phyloP scores from a whole-genome alignment of 2,113 vertebrate species.

The Chroicocephalus ridibundus region DNA sequence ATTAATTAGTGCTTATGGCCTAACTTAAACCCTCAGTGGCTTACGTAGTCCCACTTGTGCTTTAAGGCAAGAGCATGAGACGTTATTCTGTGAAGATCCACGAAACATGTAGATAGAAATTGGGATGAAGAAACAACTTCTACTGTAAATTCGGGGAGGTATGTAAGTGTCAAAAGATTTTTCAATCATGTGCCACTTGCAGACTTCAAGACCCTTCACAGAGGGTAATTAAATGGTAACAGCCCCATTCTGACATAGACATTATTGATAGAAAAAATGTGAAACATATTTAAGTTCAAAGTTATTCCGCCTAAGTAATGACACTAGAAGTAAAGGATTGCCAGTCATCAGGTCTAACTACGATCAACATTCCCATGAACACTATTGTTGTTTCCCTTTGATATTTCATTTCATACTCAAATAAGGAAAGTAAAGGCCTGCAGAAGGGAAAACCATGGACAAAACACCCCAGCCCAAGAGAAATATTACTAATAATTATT shows the following conservation, averaged over 20 bases:
- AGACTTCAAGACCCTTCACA: conserved; percentile 25
- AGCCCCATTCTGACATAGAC: background rate
- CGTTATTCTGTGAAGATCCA: background rate
- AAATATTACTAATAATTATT: background rate
- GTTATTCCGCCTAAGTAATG: background rate
- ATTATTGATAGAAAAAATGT: conserved; percentile 8
- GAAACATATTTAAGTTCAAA: background rate
- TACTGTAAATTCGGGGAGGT: background rate
- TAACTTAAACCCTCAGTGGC: background rate
- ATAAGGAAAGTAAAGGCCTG: background rate
- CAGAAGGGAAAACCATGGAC: background rate
- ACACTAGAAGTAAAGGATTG: background rate
- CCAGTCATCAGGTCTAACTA: background rate
- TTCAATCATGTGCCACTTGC: background rate
- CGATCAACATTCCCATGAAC: background rate
- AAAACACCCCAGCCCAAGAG: background rate
- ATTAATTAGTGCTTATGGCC: background rate
- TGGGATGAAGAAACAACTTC: background rate
- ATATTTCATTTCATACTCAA: background rate
- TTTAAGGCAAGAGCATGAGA: background rate
- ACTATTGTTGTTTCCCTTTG: background rate
- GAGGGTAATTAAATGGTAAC: conserved; percentile 29
- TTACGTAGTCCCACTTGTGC: background rate
- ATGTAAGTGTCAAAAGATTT: background rate
- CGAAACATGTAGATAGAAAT: background rate